Percentiles rank a stretch among this genome's conserved stretches.
Evolutionary conservation across 1,140 invertebrate genomes (phyloP).

Genomic region (Drosophila tani): DNA sequence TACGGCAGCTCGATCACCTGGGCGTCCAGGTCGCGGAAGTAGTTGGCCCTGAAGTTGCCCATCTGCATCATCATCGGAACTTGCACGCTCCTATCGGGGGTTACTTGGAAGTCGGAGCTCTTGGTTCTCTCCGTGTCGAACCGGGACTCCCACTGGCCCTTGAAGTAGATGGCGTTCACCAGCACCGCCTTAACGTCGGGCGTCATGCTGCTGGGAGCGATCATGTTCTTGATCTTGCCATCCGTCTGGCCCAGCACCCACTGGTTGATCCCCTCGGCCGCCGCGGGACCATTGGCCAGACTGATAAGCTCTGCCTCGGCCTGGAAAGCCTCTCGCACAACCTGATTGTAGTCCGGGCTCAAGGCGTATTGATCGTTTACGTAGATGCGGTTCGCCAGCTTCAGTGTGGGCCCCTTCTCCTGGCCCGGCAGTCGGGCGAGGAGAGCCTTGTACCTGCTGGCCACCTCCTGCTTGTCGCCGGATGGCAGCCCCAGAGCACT

Average conservation of each 20-base stretch:
- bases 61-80: slow-evolving; percentile 86
- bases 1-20: slow-evolving; percentile 67
- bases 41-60: slow-evolving; percentile 55
- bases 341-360: slow-evolving; percentile 42
- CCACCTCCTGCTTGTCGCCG: slow-evolving; percentile 45
- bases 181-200: slow-evolving; percentile 85
- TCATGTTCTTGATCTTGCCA: slow-evolving; percentile 87
- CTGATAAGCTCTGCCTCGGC: slow-evolving; percentile 84
- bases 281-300: slow-evolving; percentile 75
- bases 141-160: slow-evolving; percentile 67
- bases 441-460: slow-evolving; percentile 34
- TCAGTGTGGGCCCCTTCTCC: slow-evolving; percentile 52
- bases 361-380: slow-evolving; percentile 57
- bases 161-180: slow-evolving; percentile 89
- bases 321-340: slow-evolving; percentile 62
- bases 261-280: slow-evolving; percentile 86
- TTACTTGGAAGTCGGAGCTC: slow-evolving; percentile 54
- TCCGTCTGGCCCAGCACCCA: slow-evolving; percentile 87
- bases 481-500: slow-evolving; percentile 81
- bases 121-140: slow-evolving; percentile 47
- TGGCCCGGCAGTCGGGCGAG: slow-evolving; percentile 12
- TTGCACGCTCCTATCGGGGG: slow-evolving; percentile 50
- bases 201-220: slow-evolving; percentile 78
- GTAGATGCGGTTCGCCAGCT: slow-evolving; percentile 79
- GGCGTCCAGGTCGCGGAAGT: slow-evolving; percentile 60